Evolutionary conservation across 1,140 invertebrate species (phyloP).

Genomic region (Chironomus tepperi): DNA sequence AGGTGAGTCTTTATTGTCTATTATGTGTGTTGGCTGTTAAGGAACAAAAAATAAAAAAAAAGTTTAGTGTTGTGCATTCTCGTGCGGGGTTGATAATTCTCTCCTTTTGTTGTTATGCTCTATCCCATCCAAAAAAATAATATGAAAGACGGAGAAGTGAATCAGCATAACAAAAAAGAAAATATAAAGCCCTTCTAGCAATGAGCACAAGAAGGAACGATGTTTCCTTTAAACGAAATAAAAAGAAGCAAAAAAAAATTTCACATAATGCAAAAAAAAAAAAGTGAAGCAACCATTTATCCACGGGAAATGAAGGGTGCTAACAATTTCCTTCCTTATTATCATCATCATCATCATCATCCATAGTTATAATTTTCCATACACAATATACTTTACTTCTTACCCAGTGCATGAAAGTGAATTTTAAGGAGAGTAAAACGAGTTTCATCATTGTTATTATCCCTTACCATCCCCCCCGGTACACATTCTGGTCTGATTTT

Average conservation of each 20-base stretch:
- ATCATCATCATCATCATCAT: slow-evolving; percentile 18
- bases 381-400: neutral
- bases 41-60: neutral
- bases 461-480: neutral
- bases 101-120: neutral
- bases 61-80: neutral
- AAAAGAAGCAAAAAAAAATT: neutral
- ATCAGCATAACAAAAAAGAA: neutral
- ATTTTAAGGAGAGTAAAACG: neutral
- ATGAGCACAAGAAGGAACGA: too few species aligned
- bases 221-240: too few species aligned
- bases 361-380: neutral
- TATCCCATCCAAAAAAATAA: neutral
- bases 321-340: slow-evolving; percentile 23
- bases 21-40: too few species aligned
- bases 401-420: neutral
- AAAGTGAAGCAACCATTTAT: neutral
- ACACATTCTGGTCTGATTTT: neutral
- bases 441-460: slow-evolving; percentile 7
- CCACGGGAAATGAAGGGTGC: slow-evolving; percentile 11
- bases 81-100: neutral
- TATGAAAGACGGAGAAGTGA: neutral
- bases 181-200: neutral
- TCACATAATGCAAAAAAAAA: neutral
- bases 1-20: slow-evolving; percentile 57